Percentiles rank a stretch among this genome's conserved stretches.
Conservation (phyloP, 2,113 vertebrate genomes). For the Saimiri boliviensis region DNA sequence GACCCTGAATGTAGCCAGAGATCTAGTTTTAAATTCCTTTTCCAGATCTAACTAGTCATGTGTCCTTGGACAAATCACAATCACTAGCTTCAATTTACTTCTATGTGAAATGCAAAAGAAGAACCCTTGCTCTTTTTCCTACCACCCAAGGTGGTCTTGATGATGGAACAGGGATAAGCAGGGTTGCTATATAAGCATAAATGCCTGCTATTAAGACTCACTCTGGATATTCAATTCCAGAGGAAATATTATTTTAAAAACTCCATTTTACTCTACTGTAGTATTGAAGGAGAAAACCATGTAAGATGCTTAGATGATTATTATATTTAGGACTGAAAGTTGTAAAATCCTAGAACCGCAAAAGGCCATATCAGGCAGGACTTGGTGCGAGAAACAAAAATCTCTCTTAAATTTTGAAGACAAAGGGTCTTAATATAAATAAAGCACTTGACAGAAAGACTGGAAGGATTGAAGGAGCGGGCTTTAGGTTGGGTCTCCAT, state of each 20-base stretch:
- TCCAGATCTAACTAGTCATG: not conserved
- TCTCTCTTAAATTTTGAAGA: not conserved
- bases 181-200: not conserved
- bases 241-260: not conserved
- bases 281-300: not conserved
- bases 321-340: not conserved
- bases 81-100: not conserved
- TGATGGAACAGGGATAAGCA: not conserved
- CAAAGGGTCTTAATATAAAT: not conserved
- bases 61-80: not conserved
- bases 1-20: not conserved
- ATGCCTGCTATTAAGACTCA: not conserved
- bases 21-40: not conserved
- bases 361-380: not conserved
- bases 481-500: not conserved
- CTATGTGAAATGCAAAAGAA: not conserved
- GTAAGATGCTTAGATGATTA: not conserved
- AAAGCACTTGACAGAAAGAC: not conserved
- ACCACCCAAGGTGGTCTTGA: not conserved
- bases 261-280: not conserved
- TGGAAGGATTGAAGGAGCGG: not conserved
- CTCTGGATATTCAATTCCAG: not conserved
- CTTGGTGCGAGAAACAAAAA: not conserved
- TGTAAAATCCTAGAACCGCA: not conserved
- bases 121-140: not conserved